These are phyloP conservation scores for Maconellicoccus hirsutus DNA, from an alignment of 1,140 invertebrate species.

Conservation along the genomic window DNA sequence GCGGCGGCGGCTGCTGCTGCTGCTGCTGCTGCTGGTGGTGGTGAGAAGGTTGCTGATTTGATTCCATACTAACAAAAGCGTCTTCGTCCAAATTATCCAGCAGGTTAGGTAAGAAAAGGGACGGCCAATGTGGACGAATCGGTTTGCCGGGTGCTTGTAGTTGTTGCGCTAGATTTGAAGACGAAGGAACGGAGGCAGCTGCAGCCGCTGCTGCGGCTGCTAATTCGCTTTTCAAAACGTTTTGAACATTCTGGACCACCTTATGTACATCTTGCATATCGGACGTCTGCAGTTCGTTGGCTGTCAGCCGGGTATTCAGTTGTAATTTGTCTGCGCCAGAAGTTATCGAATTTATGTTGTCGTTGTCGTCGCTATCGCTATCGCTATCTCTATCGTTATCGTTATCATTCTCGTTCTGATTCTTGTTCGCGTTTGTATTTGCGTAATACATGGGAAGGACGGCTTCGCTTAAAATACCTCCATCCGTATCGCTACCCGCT, in stretches of 20 bases:
- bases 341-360: no score
- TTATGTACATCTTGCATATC: constrained; percentile 55
- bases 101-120: constrained; percentile 52
- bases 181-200: no score
- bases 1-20: not conserved
- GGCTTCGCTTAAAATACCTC: constrained; percentile 32
- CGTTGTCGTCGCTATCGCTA: no score
- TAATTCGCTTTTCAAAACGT: constrained; percentile 63
- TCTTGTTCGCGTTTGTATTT: no score
- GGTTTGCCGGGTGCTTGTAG: constrained; percentile 37
- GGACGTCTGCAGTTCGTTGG: constrained; percentile 30
- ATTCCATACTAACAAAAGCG: not conserved
- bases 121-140: constrained; percentile 52
- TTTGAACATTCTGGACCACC: constrained; percentile 67
- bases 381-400: no score
- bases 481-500: constrained; percentile 57
- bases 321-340: constrained; percentile 32
- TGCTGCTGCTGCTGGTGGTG: not conserved
- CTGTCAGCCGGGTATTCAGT: constrained; percentile 27
- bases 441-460: constrained; percentile 31
- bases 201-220: constrained; percentile 37
- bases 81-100: constrained; percentile 12
- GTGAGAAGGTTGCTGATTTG: not conserved
- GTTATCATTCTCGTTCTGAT: constrained; percentile 26
- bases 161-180: no score